Base-by-base conservation (phyloP, 2,113 vertebrate species). In the Chlorocebus sabaeus region DNA sequence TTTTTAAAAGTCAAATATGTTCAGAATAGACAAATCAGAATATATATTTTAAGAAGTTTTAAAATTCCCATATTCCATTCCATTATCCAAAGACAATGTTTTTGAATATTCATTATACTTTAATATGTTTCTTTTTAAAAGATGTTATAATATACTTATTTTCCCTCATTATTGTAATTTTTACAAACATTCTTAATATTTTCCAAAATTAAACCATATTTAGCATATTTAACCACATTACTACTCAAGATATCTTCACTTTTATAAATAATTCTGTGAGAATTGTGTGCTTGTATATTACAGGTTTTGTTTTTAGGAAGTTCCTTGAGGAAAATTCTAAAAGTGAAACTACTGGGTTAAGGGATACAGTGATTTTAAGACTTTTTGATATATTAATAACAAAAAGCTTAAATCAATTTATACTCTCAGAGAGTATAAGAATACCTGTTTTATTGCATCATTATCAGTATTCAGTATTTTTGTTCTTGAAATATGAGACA, bases 321-420 rank as follows among this genome's bases (percentile, higher is more conserved):
- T 90, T 59, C 70, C 93, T 91, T 16, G 27, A 87, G 68, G 82
- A 83, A 89, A 95, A 86, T 68, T 86, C 45, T 94, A 85, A 78
- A 96, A 93, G 30, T 64, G 6, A 67, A 94, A 90, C 83, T 78
- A 48, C 25, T 93, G 7, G 4, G 5, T 75, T 68, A 52, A 57
- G 40, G 40, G 16, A 55, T 59, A 81, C 8, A 85, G 35, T 92
- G 9, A 48, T 84, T 81, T 85, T 93, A 89, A 81, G 57, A 50
- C 38, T 75, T 96, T 75, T 85, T 75, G 14, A 93, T 75, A 72
- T 43, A 80, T 61, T 91, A 43, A 5, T 40, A 96, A 87, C 38
- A 96, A 95, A 96, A 85, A 85, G 4, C 32, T 61, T 72, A 76
- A 89, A 43, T 22, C 4, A 8, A 52, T 68, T 81, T 93, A 57